These are phyloP conservation scores for Cynocephalus volans DNA, from an alignment of 2,113 vertebrate genomes.

Conservation along the genomic window DNA sequence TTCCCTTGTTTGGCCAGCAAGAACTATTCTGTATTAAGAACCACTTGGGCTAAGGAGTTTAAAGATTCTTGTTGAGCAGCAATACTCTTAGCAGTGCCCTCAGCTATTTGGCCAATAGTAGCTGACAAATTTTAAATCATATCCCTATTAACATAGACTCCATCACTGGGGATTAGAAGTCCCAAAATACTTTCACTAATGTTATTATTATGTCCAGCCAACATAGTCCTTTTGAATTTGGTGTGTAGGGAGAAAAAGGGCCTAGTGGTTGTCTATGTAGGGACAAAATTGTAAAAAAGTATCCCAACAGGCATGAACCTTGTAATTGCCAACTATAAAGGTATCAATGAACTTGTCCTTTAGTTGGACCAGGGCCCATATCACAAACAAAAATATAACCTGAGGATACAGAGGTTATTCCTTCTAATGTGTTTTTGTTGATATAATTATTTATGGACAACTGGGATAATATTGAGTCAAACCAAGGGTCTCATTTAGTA, in stretches of 20 bases:
- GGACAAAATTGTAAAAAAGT: not conserved
- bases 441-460: too few species aligned
- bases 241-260: not conserved
- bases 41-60: not conserved
- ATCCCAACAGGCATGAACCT: not conserved
- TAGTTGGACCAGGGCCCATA: not conserved
- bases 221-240: not conserved
- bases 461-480: too few species aligned
- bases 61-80: not conserved
- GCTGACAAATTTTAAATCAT: not conserved
- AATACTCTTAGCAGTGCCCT: too few species aligned
- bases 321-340: not conserved
- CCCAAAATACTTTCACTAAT: not conserved
- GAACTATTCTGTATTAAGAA: not conserved
- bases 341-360: not conserved
- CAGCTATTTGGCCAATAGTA: not conserved
- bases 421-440: not conserved
- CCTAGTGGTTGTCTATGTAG: not conserved
- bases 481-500: too few species aligned
- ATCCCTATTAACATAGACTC: not conserved
- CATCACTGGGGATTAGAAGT: not conserved
- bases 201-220: not conserved
- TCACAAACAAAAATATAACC: not conserved
- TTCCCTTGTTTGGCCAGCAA: not conserved
- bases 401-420: not conserved